Evolutionary conservation across 37 sponge, comb jelly and placozoan genomes (phyloP), one percentile per base, ranked within the genome.

Genomic region (Oscarella lobularis): DNA sequence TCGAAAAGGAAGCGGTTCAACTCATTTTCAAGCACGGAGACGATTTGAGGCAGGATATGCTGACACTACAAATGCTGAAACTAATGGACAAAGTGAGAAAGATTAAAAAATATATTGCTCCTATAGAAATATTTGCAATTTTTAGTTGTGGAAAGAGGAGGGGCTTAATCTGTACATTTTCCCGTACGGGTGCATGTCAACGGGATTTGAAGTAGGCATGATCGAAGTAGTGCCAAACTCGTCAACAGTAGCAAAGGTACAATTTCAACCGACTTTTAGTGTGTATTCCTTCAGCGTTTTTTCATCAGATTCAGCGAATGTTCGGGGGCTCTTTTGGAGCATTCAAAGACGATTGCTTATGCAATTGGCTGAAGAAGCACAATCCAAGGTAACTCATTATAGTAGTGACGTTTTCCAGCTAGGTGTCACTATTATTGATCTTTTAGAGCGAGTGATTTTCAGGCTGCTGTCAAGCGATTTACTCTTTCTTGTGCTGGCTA

Each of bases 41-140:
- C 38, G 94, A 93, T 81, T 80, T 93, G 29, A 39, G 94, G 72
- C 94, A 93, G 39, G 94, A 93, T 79, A 93, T 93, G 94, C 87
- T 93, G 39, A 93, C 94, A 0, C 84, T 93, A 66, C 94, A 93
- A 68, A 93, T 93, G 90, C 66, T 93, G 48, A 33, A 78, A 60
- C 77, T 93, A 34, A 93, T 93, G 94, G 90, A 93, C 76, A 86
- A 83, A 78, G 85, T 92, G 30, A 29, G 88, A 87, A 36, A 75
- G 3, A 29, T 1, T 2, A 76, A 29, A 27, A 48, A 48, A 48
- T 27, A 9, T 48, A 48, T 48, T 20, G 20, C 20, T 4, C 33
- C 31, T 68, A 35, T 5, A 4, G 29, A 29, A 34, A 35, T 68
- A 14, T 35, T 5, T 4, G 6, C 35, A 20, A 29, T 4, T 4